phyloP scores from a whole-genome alignment of 2,888 invertebrate species.

The Mactromeris polynyma region DNA sequence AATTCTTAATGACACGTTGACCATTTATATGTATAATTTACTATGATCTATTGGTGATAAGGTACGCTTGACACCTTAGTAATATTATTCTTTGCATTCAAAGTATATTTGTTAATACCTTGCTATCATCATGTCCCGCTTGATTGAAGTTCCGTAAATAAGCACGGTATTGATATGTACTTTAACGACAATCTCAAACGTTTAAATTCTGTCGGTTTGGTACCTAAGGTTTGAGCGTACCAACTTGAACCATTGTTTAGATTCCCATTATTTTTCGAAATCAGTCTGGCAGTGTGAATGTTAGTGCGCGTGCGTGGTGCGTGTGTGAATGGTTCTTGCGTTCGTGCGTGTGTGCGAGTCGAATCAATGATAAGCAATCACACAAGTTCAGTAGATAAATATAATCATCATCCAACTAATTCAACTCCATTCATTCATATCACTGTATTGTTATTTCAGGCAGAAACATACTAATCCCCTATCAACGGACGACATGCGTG shows the following conservation, averaged over 20 bases:
- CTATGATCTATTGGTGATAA: background rate
- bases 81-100: background rate
- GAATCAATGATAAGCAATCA: no score
- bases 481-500: conserved; percentile 61
- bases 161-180: background rate
- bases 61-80: background rate
- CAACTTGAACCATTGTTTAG: no score
- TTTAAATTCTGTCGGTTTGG: background rate
- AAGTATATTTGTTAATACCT: background rate
- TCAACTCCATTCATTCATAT: no score
- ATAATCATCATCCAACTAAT: no score
- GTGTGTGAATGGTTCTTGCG: no score
- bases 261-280: no score
- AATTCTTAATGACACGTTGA: no score
- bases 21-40: background rate
- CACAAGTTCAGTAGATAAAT: no score
- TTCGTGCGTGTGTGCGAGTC: no score
- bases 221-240: no score
- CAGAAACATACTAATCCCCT: conserved; percentile 26
- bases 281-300: no score
- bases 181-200: background rate
- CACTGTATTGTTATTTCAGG: background rate
- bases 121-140: background rate
- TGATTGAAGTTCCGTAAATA: background rate
- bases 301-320: no score